Conservation (phyloP, 1,140 invertebrate species). For the Lepidurus arcticus region DNA sequence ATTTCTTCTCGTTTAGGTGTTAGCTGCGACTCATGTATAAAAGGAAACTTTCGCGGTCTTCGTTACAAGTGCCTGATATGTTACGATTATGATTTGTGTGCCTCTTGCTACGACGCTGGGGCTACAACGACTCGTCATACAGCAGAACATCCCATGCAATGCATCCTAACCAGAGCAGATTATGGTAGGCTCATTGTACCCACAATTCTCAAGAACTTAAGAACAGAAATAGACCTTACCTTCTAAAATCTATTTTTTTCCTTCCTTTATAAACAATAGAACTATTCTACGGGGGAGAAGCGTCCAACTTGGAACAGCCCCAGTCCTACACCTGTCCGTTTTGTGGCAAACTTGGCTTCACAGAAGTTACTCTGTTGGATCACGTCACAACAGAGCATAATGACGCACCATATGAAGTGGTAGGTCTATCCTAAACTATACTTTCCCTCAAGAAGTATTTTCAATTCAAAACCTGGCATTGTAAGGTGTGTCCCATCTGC, state of each 20-base stretch:
- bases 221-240: no score
- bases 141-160: slow-evolving; percentile 96
- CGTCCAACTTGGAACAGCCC: slow-evolving; percentile 75
- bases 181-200: slow-evolving; percentile 61
- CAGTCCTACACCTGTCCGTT: slow-evolving; percentile 95
- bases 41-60: slow-evolving; percentile 93
- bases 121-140: slow-evolving; percentile 87
- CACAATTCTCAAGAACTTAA: neutral
- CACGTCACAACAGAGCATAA: slow-evolving; percentile 84
- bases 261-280: slow-evolving; percentile 51
- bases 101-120: slow-evolving; percentile 89
- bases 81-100: slow-evolving; percentile 98
- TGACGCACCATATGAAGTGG: slow-evolving; percentile 79
- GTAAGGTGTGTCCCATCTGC: slow-evolving; percentile 88
- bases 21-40: slow-evolving; percentile 98
- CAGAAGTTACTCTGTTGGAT: slow-evolving; percentile 82
- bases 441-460: neutral
- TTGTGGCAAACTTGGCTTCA: slow-evolving; percentile 92
- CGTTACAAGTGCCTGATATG: slow-evolving; percentile 98
- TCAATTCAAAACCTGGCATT: slow-evolving; percentile 35
- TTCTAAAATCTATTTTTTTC: no score
- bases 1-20: slow-evolving; percentile 55
- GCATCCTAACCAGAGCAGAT: slow-evolving; percentile 92
- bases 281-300: slow-evolving; percentile 91
- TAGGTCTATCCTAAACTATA: slow-evolving; percentile 46